Evolutionary conservation across 1,140 invertebrate species (phyloP), one percentile per base, ranked within the genome.

Genomic region (Centruroides sculpturatus): DNA sequence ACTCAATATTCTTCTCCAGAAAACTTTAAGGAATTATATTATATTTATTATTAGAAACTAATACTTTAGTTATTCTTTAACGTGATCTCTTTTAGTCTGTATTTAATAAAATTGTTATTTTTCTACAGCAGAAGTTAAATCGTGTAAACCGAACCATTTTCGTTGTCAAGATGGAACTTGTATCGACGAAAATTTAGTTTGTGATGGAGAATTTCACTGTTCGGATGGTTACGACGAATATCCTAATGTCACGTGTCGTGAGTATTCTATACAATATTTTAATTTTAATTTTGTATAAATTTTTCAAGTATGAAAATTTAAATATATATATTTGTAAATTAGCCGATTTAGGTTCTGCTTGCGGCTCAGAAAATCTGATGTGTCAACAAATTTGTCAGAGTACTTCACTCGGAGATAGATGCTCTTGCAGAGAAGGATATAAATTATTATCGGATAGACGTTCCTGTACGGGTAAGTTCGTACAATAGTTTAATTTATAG

Each of bases 341-440:
- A 41, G 41, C 41, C 8, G 41, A 41, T 41, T 41, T 41, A 41
- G 41, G 41, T 41, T 62, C 59, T 4, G 66, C 68, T 3, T 69
- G 68, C 59, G 52, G 60, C 3, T 67, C 68, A 35, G 64, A 68
- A 47, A 66, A 66, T 8, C 65, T 65, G 48, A 81, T 80, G 53
- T 91, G 87, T 69, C 79, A 83, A 59, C 85, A 86, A 66, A 67
- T 78, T 0, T 91, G 87, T 67, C 80, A 89, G 23, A 79, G 80
- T 1, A 82, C 81, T 0, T 74, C 74, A 2, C 78, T 82, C 52
- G 82, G 82, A 7, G 74, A 75, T 10, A 80, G 79, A 47, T 96
- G 92, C 72, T 75, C 81, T 53, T 97, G 92, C 73, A 77, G 82
- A 6, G 75, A 83, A 49, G 92, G 92, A 12, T 92, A 82, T 67